Base-by-base conservation (phyloP, 2,113 vertebrate species). In the Origma solitaria region DNA sequence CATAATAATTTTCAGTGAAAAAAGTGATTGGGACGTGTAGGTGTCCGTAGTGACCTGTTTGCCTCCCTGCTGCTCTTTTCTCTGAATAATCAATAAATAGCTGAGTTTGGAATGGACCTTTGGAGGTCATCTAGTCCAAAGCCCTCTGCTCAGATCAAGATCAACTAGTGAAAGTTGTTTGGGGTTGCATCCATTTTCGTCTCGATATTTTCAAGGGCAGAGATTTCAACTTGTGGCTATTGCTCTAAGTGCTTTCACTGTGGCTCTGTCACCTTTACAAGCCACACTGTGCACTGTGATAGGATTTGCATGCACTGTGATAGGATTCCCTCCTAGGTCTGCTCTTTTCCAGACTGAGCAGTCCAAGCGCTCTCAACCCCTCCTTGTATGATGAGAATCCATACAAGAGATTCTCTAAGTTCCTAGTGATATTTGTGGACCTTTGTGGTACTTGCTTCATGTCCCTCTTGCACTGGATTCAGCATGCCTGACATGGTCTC, bases 401-500 rank as follows among this genome's bases (percentile, higher is more conserved):
- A 6, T 24, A 37, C 0, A 3, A 57, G 19, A 50, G 8, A 38
- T 35, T 17, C 17, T 81, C 8, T 9, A 35, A 1, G 40, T 66
- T 57, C 53, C 64, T 61, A 30, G 35, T 2, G 5, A 23, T 54
- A 21, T 57, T 64, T 37, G 3, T 82, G 51, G 62, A 27, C 28
- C 53, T 72, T 0, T 37, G 3, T 82, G 51, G 62, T 27, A 31
- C 53, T 72, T 0, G 0, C 10, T 77, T 37, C 0, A 0, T 44
- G 27, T 65, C 12, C 10, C 11, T 79, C n/a, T 73, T 40, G 27
- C 4, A 5, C 24, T 56, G 37, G 16, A 24, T 22, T 24, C 8
- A 2, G 12, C 8, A 24, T 14, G 60, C 16, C 33, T 57, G 31
- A 9, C 27, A 15, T 25, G n/a, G 31, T 72, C 40, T 76, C 49